phyloP scores from a whole-genome alignment of 1,140 invertebrate species.

The Idris sp. region DNA sequence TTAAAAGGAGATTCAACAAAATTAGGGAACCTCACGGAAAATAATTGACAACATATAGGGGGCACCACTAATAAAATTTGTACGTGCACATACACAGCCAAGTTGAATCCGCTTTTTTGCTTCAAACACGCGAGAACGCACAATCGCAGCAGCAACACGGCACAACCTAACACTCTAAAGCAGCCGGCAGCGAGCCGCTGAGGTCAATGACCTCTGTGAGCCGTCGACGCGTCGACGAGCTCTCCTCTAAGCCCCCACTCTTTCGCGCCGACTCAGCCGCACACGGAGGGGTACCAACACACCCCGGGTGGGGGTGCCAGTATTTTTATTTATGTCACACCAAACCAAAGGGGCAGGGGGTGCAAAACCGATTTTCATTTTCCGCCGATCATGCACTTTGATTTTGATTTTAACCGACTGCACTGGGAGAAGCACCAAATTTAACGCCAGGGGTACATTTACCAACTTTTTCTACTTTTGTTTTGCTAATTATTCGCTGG shows the following conservation, averaged over 20 bases:
- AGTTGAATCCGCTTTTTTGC: too few species aligned
- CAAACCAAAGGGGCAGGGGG: too few species aligned
- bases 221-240: constrained; percentile 73
- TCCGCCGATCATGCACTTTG: constrained; percentile 49
- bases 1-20: too few species aligned
- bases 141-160: constrained; percentile 57
- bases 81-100: too few species aligned
- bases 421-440: too few species aligned
- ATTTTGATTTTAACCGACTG: too few species aligned
- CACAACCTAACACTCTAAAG: constrained; percentile 63
- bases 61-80: too few species aligned
- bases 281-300: constrained; percentile 25
- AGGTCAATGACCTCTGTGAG: constrained; percentile 77
- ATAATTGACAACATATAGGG: too few species aligned
- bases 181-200: constrained; percentile 77
- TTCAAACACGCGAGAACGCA: constrained; percentile 36
- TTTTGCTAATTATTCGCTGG: constrained; percentile 4
- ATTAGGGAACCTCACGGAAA: too few species aligned
- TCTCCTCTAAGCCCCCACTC: constrained; percentile 61
- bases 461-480: neutral
- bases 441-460: neutral
- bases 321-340: constrained; percentile 57
- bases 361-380: constrained; percentile 46
- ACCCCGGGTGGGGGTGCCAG: constrained; percentile 32
- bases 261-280: constrained; percentile 22